phyloP scores from a whole-genome alignment of 2,888 invertebrate species.

The Criorhina ranunculi region DNA sequence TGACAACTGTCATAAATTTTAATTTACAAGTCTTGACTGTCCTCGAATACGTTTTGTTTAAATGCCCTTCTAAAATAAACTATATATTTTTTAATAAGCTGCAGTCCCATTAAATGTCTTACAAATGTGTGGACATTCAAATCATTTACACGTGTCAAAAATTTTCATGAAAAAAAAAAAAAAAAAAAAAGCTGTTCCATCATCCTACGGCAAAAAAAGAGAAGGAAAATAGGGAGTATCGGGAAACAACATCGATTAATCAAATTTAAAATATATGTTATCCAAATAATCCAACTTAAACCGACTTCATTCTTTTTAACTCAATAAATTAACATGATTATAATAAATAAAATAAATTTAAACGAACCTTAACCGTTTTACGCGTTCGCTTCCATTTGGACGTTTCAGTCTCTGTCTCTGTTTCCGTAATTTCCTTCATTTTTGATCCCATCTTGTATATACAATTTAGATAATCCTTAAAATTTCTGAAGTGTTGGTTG shows the following conservation, averaged over 20 bases:
- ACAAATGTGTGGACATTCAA: slow-evolving; percentile 20
- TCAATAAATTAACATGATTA: slow-evolving; percentile 18
- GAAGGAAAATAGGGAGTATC: too few species aligned
- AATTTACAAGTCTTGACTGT: background rate
- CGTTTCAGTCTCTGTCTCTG: slow-evolving; percentile 59
- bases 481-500: slow-evolving; percentile 24
- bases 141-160: slow-evolving; percentile 41
- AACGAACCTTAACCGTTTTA: slow-evolving; percentile 68
- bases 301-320: slow-evolving; percentile 6
- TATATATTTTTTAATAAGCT: slow-evolving; percentile 8
- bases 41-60: background rate
- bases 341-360: background rate
- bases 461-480: slow-evolving; percentile 36
- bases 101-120: background rate
- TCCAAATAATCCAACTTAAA: slow-evolving; percentile 13
- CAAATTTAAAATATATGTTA: slow-evolving; percentile 1
- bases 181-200: background rate
- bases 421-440: slow-evolving; percentile 68
- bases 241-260: slow-evolving; percentile 11
- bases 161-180: background rate
- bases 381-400: slow-evolving; percentile 68
- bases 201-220: background rate
- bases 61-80: slow-evolving; percentile 15
- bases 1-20: slow-evolving; percentile 17
- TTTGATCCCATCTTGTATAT: slow-evolving; percentile 23